phyloP scores from a whole-genome alignment of 2,113 vertebrate species.

The Stegostoma tigrinum region DNA sequence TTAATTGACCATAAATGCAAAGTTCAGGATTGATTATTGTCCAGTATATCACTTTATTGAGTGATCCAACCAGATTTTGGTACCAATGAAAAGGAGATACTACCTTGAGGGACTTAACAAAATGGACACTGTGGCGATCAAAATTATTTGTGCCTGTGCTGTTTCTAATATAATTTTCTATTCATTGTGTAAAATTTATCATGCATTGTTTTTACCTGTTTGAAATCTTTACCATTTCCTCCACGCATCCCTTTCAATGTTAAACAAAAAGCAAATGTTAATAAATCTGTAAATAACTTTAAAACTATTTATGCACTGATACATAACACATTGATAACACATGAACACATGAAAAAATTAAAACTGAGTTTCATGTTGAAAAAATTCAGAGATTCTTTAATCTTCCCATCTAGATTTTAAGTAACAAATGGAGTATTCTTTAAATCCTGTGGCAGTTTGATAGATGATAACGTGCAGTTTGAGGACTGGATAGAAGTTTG shows the following conservation, averaged over 20 bases:
- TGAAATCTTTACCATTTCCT: neutral
- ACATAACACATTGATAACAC: neutral
- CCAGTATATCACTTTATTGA: neutral
- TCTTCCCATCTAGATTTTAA: neutral
- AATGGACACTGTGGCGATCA: no score
- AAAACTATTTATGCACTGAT: neutral
- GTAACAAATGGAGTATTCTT: neutral
- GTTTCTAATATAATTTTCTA: neutral
- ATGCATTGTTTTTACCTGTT: neutral
- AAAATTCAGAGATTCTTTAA: neutral
- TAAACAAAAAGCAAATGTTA: conserved; percentile 16
- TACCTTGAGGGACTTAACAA: neutral
- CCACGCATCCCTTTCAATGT: neutral
- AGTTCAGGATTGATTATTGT: neutral
- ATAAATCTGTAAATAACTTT: neutral
- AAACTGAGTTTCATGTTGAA: neutral
- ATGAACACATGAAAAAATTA: neutral
- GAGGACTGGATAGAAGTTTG: neutral
- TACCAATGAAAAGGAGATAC: neutral
- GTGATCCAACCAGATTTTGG: neutral
- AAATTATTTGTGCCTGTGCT: neutral
- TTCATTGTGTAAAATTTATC: neutral
- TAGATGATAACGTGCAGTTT: neutral
- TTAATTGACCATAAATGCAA: neutral
- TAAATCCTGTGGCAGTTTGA: conserved; percentile 3